Conservation (phyloP, 1,140 invertebrate genomes). For the Anoplolepis gracilipes region DNA sequence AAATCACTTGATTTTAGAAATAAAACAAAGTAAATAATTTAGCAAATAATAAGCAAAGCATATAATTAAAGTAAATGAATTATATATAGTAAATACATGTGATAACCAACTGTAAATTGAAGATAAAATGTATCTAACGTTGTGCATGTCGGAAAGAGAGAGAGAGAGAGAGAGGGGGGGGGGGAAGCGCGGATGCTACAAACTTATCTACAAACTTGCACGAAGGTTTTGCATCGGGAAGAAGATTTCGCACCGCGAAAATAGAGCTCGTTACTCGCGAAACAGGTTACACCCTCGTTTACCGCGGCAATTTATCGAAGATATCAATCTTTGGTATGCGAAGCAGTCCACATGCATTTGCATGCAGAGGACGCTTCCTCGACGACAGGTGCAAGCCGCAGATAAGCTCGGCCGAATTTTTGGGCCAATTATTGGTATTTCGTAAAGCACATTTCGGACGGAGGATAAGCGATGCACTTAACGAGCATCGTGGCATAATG, state of each 20-base stretch:
- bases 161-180: too few relatives aligned
- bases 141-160: not conserved
- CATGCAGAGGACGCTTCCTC: conserved; percentile 72
- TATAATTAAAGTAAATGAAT: too few relatives aligned
- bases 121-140: not conserved
- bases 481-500: conserved; percentile 73
- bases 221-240: conserved; percentile 20
- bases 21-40: not conserved
- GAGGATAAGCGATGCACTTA: conserved; percentile 68
- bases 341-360: conserved; percentile 73
- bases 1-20: not conserved
- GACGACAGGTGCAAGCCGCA: conserved; percentile 77
- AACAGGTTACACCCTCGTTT: conserved; percentile 72
- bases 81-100: too few relatives aligned
- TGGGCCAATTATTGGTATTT: conserved; percentile 83
- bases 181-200: not conserved
- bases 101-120: too few relatives aligned
- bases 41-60: too few relatives aligned
- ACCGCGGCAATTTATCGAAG: conserved; percentile 71
- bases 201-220: conserved; percentile 7
- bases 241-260: not conserved
- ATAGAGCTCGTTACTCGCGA: conserved; percentile 53
- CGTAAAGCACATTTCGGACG: conserved; percentile 69
- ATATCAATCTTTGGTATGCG: conserved; percentile 77
- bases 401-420: conserved; percentile 79